Conservation (phyloP, 2,888 invertebrate genomes). For the Zootermopsis nevadensis region DNA sequence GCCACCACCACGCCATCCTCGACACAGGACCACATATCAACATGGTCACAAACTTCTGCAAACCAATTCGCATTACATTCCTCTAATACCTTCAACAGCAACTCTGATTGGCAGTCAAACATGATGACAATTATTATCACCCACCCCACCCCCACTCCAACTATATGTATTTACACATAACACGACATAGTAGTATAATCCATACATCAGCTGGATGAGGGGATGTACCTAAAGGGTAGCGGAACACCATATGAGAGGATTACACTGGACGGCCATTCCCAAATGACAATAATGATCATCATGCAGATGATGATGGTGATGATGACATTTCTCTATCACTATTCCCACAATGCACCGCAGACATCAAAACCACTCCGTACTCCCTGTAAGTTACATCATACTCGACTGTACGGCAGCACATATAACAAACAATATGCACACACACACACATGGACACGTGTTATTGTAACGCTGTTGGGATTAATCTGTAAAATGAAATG, state of each 20-base stretch:
- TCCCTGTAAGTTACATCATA: conserved; percentile 40
- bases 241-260: conserved; percentile 40
- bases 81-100: conserved; percentile 47
- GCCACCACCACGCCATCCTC: conserved; percentile 20
- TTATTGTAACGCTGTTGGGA: conserved; percentile 52
- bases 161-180: conserved; percentile 51
- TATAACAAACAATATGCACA: conserved; percentile 49
- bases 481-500: conserved; percentile 54
- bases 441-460: conserved; percentile 36
- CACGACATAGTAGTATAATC: conserved; percentile 49
- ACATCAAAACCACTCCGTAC: conserved; percentile 50
- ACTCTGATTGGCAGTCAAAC: conserved; percentile 53
- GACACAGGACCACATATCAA: conserved; percentile 35
- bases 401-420: conserved; percentile 15
- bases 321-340: conserved; percentile 54
- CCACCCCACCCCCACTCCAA: conserved; percentile 46
- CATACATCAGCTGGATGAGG: conserved; percentile 49
- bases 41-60: conserved; percentile 39
- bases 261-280: conserved; percentile 51
- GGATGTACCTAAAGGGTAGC: conserved; percentile 34
- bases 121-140: conserved; percentile 53
- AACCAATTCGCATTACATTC: conserved; percentile 42
- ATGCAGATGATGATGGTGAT: conserved; percentile 50
- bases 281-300: conserved; percentile 51
- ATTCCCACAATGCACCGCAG: conserved; percentile 52